Base-by-base conservation (phyloP, 2,113 vertebrate species). In the Marmota flaviventris region DNA sequence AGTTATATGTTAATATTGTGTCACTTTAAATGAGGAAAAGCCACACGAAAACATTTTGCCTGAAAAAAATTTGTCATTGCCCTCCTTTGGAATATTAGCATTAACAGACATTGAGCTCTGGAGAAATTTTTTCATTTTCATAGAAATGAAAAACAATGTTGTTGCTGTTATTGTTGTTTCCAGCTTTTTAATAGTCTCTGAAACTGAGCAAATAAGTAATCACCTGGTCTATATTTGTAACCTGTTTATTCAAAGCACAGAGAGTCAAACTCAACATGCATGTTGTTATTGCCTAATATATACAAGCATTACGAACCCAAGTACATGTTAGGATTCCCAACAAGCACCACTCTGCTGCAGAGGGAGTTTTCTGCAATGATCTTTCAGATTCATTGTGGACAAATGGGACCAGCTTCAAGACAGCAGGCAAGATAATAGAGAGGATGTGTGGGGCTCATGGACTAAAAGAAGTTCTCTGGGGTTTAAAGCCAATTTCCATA, bases 121-220 rank as follows among this genome's bases (percentile, higher is more conserved):
- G 29, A 92, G 87, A 56, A 20, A 45, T 61, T 63, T 61, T 88
- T 76, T 69, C 39, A 58, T 0, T 97, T 95, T 93, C 45, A 89
- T 85, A 32, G 63, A 88, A 73, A 95, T 94, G 37, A 73, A 95
- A 82, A 85, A 77, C 77, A 78, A 56, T 63, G 51, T 76, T 89
- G 7, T 48, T 77, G 16, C 67, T 86, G 61, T 63, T 63, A 63
- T 63, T 27, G 39, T 85, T 95, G 39, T 85, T 95, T 86, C 32
- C 34, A 1, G 39, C 53, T 92, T 95, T 96, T 89, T 83, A 96
- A n/a, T 96, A 78, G 91, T 95, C 83, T 84, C 65, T 48, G 75
- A 97, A 78, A 89, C 32, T 53, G 67, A 78, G 63, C 73, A 93
- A 94, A 67, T 77, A 87, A 76, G 12, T 70, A 10, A 69, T 96